A percentile compares a stretch with the other conserved stretches of the same genome.
Evolutionary conservation across 1,140 invertebrate species (phyloP).

Genomic region (Delia radicum): DNA sequence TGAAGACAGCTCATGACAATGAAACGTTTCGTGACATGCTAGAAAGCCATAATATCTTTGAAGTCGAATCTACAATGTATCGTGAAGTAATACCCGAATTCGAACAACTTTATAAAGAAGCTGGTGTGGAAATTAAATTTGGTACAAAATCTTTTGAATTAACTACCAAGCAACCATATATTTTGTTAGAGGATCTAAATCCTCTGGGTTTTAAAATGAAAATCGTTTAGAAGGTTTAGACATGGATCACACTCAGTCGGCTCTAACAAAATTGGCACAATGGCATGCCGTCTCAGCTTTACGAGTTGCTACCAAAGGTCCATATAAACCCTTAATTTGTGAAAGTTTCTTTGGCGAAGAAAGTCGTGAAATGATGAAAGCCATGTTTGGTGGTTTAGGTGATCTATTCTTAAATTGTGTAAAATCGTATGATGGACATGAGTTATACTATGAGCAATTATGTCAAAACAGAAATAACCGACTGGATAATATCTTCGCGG

Average conservation of each 20-base stretch:
- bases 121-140: conserved; percentile 32
- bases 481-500: conserved; percentile 16
- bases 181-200: conserved; percentile 59
- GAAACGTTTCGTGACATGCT: conserved; percentile 35
- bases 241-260: conserved; percentile 55
- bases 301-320: conserved; percentile 32
- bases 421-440: neutral
- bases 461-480: conserved; percentile 30
- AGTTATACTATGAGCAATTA: conserved; percentile 9
- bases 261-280: conserved; percentile 60
- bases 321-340: conserved; percentile 5
- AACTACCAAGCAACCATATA: conserved; percentile 35
- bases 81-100: conserved; percentile 36
- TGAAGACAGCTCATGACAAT: conserved; percentile 40
- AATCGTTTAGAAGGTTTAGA: conserved; percentile 59
- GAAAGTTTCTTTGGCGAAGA: conserved; percentile 20
- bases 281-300: conserved; percentile 58
- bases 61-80: conserved; percentile 36
- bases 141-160: conserved; percentile 38
- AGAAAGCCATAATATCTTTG: conserved; percentile 38
- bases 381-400: neutral
- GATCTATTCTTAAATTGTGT: neutral
- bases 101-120: conserved; percentile 47
- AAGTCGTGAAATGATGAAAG: neutral
- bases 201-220: conserved; percentile 59